Conservation (phyloP, 2,888 invertebrate genomes). For the Lucinisca nassula region DNA sequence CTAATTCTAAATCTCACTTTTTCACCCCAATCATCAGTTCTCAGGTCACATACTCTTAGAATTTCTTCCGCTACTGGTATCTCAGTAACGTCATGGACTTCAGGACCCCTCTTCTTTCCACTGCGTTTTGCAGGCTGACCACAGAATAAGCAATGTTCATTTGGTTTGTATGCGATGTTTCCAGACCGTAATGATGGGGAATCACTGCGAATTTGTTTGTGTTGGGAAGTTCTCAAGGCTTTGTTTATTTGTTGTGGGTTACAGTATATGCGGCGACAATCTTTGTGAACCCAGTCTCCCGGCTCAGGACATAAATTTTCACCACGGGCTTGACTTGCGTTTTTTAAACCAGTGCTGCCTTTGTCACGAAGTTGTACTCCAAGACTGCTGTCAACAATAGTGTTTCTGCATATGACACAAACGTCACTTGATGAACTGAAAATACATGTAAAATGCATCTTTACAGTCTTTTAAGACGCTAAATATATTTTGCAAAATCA, state of each 20-base stretch:
- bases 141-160: background rate
- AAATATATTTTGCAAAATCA: too few relatives aligned
- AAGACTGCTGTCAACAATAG: background rate
- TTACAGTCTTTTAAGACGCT: too few relatives aligned
- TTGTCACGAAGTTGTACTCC: background rate
- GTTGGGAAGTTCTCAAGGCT: background rate
- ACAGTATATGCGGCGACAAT: background rate
- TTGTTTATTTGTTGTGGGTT: too few relatives aligned
- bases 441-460: too few relatives aligned
- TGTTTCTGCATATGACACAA: background rate
- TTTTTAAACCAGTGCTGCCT: background rate
- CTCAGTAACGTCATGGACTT: too few relatives aligned
- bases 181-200: background rate
- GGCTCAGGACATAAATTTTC: background rate
- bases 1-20: background rate
- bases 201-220: background rate
- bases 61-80: background rate
- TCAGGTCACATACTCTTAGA: background rate
- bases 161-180: background rate
- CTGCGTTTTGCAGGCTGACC: too few relatives aligned
- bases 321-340: background rate
- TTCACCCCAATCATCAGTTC: background rate
- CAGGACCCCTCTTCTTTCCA: too few relatives aligned
- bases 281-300: background rate
- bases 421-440: background rate